A percentile compares a stretch with the other conserved stretches of the same genome.
Evolutionary conservation across 2,888 invertebrate species (phyloP).

Genomic region (Zaprionus lineosus): DNA sequence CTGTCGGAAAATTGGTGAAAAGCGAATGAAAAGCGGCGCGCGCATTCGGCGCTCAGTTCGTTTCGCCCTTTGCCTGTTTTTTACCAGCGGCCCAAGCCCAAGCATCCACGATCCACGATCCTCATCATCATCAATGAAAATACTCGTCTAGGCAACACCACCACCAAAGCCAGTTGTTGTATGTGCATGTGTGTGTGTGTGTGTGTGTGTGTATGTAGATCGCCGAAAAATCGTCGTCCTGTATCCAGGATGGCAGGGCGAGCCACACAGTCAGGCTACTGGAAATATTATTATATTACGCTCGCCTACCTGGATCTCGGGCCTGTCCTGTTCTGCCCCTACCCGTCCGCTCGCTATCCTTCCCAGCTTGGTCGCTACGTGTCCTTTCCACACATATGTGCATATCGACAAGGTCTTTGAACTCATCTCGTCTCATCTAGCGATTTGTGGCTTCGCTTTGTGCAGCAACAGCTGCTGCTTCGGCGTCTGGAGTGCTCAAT

Average conservation of each 20-base stretch:
- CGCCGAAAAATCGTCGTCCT: constrained; percentile 58
- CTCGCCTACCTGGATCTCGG: constrained; percentile 39
- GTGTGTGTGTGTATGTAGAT: constrained; percentile 53
- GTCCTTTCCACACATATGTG: constrained; percentile 36
- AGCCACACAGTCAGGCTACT: constrained; percentile 31
- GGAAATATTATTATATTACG: constrained; percentile 21
- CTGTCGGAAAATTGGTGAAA: constrained; percentile 72
- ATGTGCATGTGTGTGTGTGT: constrained; percentile 14
- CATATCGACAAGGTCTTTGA: constrained; percentile 62
- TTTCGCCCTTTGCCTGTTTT: constrained; percentile 52
- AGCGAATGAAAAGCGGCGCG: constrained; percentile 70
- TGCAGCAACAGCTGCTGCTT: constrained; percentile 6
- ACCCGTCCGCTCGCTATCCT: constrained; percentile 13
- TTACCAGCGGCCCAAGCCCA: constrained; percentile 17
- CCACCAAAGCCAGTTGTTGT: constrained; percentile 35
- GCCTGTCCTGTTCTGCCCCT: constrained; percentile 11
- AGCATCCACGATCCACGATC: constrained; percentile 52
- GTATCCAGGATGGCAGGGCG: constrained; percentile 42
- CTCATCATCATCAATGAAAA: constrained; percentile 55
- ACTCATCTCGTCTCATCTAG: constrained; percentile 58
- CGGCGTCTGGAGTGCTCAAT: constrained; percentile 11
- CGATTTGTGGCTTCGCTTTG: constrained; percentile 33
- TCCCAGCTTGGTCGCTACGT: constrained; percentile 13
- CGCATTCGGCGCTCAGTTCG: constrained; percentile 23
- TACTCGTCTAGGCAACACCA: constrained; percentile 25